phyloP scores from a whole-genome alignment of 2,888 invertebrate genomes.

The Sicus ferrugineus region DNA sequence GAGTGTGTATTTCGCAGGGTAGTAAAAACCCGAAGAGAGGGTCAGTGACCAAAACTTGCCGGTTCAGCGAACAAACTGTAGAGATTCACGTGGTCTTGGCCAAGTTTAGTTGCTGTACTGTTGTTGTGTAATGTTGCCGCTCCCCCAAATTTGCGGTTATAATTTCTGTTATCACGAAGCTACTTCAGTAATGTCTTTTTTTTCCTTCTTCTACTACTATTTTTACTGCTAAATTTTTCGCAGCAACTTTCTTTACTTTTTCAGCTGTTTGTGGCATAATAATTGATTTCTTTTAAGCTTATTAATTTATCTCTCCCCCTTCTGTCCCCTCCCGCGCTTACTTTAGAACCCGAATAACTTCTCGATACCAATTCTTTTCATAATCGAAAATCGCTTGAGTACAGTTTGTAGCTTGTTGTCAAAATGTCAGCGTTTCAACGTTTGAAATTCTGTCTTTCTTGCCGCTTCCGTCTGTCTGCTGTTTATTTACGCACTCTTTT shows the following conservation, averaged over 20 bases:
- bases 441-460: too few species aligned
- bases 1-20: not conserved
- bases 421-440: not conserved
- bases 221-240: not conserved
- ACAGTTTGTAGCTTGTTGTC: slow-evolving; percentile 13
- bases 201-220: not conserved
- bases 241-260: too few species aligned
- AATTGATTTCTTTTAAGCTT: too few species aligned
- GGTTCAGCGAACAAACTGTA: not conserved
- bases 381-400: too few species aligned
- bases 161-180: not conserved
- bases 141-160: not conserved
- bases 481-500: too few species aligned
- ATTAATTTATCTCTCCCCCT: too few species aligned
- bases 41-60: not conserved
- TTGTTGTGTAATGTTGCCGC: not conserved
- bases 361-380: too few species aligned
- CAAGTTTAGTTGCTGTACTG: slow-evolving; percentile 3
- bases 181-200: not conserved
- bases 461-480: not conserved
- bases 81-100: not conserved
- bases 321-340: too few species aligned
- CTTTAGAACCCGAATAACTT: too few species aligned
- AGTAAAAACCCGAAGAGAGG: not conserved
- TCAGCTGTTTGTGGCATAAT: too few species aligned